Evolutionary conservation across 2,797 vertebrate genomes (phyloP), one percentile per base, ranked within the genome.

Genomic region (Austrolebias charrua): DNA sequence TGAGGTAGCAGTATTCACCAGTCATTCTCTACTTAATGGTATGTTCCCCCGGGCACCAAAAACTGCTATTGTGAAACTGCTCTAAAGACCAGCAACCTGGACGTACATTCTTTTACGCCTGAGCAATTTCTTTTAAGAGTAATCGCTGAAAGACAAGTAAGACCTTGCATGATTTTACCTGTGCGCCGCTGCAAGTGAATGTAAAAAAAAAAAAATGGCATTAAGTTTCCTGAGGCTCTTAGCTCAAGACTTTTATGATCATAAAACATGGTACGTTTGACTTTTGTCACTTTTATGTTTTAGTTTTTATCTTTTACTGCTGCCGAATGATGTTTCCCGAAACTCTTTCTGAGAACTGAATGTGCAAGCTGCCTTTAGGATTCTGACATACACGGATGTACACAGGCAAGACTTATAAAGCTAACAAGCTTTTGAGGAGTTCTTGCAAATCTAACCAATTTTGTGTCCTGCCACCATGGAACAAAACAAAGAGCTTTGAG

Each of bases 21-120:
- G 40, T 44, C 64, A 55, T 67, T 71, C 54, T 31, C 48, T 49
- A 29, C 60, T 71, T 63, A 51, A 72, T 81, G 76, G 66, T 73
- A 80, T 79, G 73, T 69, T 24, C 68, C 83, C 76, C 55, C 71
- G 44, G 76, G 83, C 70, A 58, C 56, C 60, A 62, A 67, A 82
- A 80, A 75, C 62, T 54, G 47, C 70, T 67, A 71, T 82, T 84
- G 81, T 79, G 76, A 81, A 84, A 76, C 28, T 42, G 14, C 42
- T 47, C 10, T 57, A 31, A 72, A 75, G 62, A 65, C 55, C 46
- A 58, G 31, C 53, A 74, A 70, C 63, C 57, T 67, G 50, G 63
- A 63, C 70, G 35, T 16, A 56, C 73, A 82, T 87, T 82, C 75
- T 78, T 85, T 77, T 65, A 75, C 29, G 45, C 75, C 62, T 63